Evolutionary conservation across 2,113 vertebrate genomes (phyloP).

Genomic region (Sinocyclocheilus grahami): DNA sequence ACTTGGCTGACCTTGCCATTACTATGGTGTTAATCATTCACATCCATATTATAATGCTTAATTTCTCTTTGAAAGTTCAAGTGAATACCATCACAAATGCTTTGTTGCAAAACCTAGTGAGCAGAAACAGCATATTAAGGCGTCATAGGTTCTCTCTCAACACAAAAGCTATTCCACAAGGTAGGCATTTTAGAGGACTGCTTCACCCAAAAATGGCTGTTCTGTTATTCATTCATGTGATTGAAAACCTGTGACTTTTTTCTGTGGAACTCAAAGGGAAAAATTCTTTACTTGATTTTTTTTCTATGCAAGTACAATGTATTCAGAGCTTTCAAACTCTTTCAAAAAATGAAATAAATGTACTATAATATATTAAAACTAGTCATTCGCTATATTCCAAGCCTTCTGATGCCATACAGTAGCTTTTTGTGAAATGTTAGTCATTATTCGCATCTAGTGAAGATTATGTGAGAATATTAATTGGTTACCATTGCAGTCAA

Average conservation of each 20-base stretch:
- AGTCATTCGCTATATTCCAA: not conserved
- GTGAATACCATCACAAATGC: not conserved
- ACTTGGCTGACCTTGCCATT: not conserved
- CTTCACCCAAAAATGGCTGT: not conserved
- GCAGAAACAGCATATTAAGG: not conserved
- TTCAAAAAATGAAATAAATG: not conserved
- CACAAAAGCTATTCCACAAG: not conserved
- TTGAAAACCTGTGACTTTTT: not conserved
- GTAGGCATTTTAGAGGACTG: not conserved
- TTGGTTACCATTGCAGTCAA: not conserved
- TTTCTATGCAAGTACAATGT: not conserved
- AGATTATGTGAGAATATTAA: not conserved
- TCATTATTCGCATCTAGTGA: not conserved
- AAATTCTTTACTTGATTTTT: not conserved
- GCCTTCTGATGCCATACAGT: not conserved
- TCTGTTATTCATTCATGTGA: not conserved
- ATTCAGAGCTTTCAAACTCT: not conserved
- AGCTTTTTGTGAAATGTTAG: not conserved
- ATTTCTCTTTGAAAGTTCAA: not conserved
- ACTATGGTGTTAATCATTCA: not conserved
- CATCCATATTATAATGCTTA: not conserved
- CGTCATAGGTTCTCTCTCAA: not conserved
- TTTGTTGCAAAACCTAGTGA: not conserved
- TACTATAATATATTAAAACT: not conserved
- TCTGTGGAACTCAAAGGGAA: not conserved